These are phyloP conservation scores for Anoplophora glabripennis DNA, from an alignment of 1,140 invertebrate genomes.

Conservation along the genomic window DNA sequence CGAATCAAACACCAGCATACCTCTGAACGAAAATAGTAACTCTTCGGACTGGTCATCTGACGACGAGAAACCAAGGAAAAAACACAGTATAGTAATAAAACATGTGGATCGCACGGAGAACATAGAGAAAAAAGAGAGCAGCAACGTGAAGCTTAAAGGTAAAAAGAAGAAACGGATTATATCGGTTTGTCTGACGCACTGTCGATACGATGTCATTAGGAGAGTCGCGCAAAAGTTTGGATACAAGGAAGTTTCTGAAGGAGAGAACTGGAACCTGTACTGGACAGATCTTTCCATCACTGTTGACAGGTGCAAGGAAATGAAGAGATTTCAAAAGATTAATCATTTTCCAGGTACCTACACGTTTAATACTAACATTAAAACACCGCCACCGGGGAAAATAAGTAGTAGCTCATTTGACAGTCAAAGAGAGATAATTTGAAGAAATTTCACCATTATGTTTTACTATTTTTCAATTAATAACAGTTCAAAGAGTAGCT, in stretches of 20 bases:
- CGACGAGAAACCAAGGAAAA: conserved; percentile 13
- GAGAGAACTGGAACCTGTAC: conserved; percentile 82
- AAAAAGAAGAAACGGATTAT: conserved; percentile 38
- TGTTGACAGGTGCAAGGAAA: conserved; percentile 79
- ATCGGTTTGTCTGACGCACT: conserved; percentile 69
- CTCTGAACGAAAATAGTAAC: conserved; percentile 28
- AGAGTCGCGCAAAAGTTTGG: conserved; percentile 69
- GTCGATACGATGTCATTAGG: conserved; percentile 71
- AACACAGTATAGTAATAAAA: conserved; percentile 9
- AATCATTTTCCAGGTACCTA: conserved; percentile 76
- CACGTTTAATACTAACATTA: no score
- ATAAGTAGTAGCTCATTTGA: no score
- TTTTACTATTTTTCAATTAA: no score
- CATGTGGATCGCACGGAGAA: background rate
- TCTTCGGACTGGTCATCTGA: conserved; percentile 32
- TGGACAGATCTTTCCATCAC: conserved; percentile 85
- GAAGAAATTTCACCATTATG: no score
- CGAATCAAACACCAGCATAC: conserved; percentile 30
- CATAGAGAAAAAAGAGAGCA: conserved; percentile 6
- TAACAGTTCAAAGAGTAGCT: no score
- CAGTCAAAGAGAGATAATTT: no score
- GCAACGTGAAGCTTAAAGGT: conserved; percentile 2
- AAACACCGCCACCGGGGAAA: no score
- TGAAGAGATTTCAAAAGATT: conserved; percentile 87
- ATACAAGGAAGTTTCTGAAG: conserved; percentile 75